Base-by-base conservation (phyloP, 2,113 vertebrate genomes). In the Atlantisia rogersi region DNA sequence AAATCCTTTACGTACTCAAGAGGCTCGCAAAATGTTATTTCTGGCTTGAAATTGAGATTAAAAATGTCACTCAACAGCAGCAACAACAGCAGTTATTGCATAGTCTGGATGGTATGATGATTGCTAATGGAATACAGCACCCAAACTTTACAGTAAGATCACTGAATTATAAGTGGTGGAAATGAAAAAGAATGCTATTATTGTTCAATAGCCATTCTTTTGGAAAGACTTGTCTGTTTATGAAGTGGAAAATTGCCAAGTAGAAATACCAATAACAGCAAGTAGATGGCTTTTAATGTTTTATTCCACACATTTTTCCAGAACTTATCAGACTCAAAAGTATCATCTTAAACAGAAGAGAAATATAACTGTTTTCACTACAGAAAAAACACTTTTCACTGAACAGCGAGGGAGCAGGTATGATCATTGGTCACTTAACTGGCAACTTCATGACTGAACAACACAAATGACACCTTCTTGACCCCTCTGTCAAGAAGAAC, bases 1-100 rank as follows among this genome's bases (percentile, higher is more conserved):
- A 88, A 92, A 83, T 60, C 19, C 14, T 94, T 78, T 71, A 39
- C 83, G 37, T 56, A 78, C 39, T 81, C 35, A 76, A 86, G 46
- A 88, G 82, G 22, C 21, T 92, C 39, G 68, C 37, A 77, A 91
- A 86, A 88, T 75, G 53, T 81, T 75, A 74, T 84, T 95, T 94
- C 64, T 91, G 71, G 35, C 53, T 84, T 84, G 35, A 93, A 92
- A 90, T 5, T 52, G 68, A 92, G 71, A 96, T 96, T 91, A 95
- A 95, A 96, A 96, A 90, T 92, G 90, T 94, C 93, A 94, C 62
- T 96, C 87, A 95, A 20, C n/a, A 82, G 70, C 62, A 95, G 32
- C 68, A 86, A 64, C n/a, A 73, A 46, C 44, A 94, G 64, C 83
- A 88, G 59, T 18, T 86, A 68, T 56, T 92, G 52, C 52, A 28